Conservation (phyloP, 2,113 vertebrate species). For the Poeciliopsis occidentalis region DNA sequence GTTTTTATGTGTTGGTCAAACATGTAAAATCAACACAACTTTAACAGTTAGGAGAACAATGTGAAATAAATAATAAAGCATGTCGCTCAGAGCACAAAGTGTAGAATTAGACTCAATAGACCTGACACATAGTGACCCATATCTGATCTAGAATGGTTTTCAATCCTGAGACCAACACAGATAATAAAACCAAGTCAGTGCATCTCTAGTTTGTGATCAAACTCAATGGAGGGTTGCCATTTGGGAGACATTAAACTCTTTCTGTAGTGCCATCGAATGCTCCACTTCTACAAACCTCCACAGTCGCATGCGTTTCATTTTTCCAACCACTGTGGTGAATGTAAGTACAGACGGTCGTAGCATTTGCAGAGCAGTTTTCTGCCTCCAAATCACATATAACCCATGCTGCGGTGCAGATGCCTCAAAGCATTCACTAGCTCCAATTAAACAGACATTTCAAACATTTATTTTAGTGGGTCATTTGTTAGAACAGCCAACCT, state of each 20-base stretch:
- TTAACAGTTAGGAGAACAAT: no score
- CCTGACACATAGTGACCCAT: no score
- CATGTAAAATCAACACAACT: no score
- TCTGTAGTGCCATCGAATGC: background rate
- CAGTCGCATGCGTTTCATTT: background rate
- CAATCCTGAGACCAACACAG: no score
- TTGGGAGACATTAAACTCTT: conserved; percentile 21
- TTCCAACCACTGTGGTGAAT: background rate
- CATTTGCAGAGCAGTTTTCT: background rate
- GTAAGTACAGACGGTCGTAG: background rate
- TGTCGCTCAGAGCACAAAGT: no score
- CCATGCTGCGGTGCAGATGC: background rate
- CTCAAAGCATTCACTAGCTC: background rate
- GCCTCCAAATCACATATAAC: background rate
- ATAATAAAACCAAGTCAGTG: no score
- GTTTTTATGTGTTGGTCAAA: no score
- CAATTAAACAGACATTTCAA: background rate
- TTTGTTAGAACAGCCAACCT: conserved; percentile 30
- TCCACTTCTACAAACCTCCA: no score
- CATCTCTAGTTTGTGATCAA: background rate
- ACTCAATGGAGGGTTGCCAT: background rate
- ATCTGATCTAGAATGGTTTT: no score
- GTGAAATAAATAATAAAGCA: no score
- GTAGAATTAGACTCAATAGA: no score
- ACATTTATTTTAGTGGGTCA: conserved; percentile 20